Conservation (phyloP, 1,140 invertebrate genomes). For the Hyphantria cunea region DNA sequence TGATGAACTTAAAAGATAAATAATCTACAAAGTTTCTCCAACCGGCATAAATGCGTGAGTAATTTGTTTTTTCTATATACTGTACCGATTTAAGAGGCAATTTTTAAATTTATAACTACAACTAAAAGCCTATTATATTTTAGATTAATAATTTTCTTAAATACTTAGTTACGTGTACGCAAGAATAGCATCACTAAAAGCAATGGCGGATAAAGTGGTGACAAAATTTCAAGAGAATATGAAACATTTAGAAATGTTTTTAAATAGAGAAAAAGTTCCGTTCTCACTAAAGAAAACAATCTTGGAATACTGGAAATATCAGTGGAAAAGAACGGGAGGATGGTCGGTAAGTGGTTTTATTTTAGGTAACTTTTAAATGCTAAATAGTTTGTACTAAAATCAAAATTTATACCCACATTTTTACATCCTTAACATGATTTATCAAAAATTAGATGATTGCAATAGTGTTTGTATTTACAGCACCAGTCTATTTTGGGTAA, state of each 20-base stretch:
- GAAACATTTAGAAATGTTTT: conserved; percentile 70
- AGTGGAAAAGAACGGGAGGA: conserved; percentile 77
- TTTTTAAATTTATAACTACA: background rate
- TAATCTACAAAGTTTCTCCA: too few relatives aligned
- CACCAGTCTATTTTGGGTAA: conserved; percentile 74
- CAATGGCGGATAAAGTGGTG: conserved; percentile 66
- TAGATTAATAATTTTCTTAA: too few relatives aligned
- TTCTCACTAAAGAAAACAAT: conserved; percentile 58
- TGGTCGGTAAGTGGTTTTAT: conserved; percentile 62
- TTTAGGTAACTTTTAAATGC: background rate
- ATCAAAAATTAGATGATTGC: too few relatives aligned
- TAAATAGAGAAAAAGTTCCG: conserved; percentile 70
- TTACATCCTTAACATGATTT: too few relatives aligned
- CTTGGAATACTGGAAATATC: conserved; percentile 74
- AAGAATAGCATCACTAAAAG: conserved; percentile 72
- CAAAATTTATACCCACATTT: too few relatives aligned
- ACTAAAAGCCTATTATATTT: too few relatives aligned
- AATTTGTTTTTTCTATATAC: too few relatives aligned
- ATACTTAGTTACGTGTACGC: conserved; percentile 76
- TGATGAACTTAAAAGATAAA: too few relatives aligned
- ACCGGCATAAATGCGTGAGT: too few relatives aligned
- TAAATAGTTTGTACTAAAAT: too few relatives aligned
- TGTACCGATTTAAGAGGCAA: background rate
- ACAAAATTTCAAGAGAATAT: conserved; percentile 74
- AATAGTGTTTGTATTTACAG: conserved; percentile 40